These are phyloP conservation scores for Atherix ibis DNA, from an alignment of 2,888 invertebrate species.

Conservation along the genomic window DNA sequence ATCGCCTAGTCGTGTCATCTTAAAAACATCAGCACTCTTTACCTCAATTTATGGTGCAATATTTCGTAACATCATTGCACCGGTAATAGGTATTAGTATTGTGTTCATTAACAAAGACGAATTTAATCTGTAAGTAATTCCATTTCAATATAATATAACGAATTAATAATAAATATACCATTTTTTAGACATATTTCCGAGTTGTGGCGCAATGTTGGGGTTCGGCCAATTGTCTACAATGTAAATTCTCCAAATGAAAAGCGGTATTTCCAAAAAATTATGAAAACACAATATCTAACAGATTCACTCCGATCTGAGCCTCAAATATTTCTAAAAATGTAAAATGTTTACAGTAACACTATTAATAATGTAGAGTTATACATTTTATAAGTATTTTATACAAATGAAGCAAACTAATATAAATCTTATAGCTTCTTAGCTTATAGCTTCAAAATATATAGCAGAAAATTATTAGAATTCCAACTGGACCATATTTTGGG, in stretches of 20 bases:
- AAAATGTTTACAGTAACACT: no score
- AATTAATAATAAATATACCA: neutral
- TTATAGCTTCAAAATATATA: no score
- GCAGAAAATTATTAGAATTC: no score
- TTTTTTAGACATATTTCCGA: slow-evolving; percentile 24
- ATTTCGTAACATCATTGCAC: slow-evolving; percentile 30
- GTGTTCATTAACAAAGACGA: slow-evolving; percentile 32
- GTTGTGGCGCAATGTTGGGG: slow-evolving; percentile 31
- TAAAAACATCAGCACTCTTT: slow-evolving; percentile 28
- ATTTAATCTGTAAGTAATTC: slow-evolving; percentile 27
- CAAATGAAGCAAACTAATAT: no score
- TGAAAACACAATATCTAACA: slow-evolving; percentile 33
- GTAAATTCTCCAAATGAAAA: slow-evolving; percentile 34
- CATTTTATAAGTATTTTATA: no score
- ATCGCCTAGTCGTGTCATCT: slow-evolving; percentile 22
- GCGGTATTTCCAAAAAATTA: slow-evolving; percentile 32
- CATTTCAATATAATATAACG: neutral
- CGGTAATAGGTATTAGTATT: slow-evolving; percentile 30
- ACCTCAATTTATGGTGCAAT: slow-evolving; percentile 32
- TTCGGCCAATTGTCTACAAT: slow-evolving; percentile 31
- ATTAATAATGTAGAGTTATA: no score
- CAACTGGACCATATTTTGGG: no score
- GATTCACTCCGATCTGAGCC: slow-evolving; percentile 32
- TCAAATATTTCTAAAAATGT: slow-evolving; percentile 28
- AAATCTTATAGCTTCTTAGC: no score